Evolutionary conservation across 1,140 invertebrate genomes (phyloP), one percentile per base, ranked within the genome.

Genomic region (Samia ricini): DNA sequence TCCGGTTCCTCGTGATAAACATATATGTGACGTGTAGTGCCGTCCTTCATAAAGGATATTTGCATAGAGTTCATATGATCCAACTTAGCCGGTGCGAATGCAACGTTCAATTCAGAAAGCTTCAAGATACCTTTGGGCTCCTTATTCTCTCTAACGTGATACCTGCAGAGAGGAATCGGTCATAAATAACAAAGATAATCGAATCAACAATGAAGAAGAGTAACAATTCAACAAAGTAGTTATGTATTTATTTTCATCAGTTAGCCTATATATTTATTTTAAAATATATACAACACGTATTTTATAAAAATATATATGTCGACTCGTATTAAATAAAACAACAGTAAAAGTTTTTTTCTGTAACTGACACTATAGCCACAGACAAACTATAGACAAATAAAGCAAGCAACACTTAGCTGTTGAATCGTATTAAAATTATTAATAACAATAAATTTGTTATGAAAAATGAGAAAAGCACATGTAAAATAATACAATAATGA

Each of bases 1-100:
- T 97, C 95, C 1, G 95, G 93, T 68, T 95, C 95, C 66, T 97
- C 95, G 63, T 97, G 95, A 74, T 96, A 97, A 0, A 98, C 94
- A 85, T 95, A 98, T 68, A 98, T 95, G 79, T 97, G 96, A 70
- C 97, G 88, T 3, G 97, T 98, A 2, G 95, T 94, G 4, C 94
- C 94, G 57, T 97, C 95, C 76, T 95, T 95, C 74, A 96, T 92
- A 76, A 95, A 98, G 0, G 96, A 95, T 4, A 98, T 89, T 88
- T 98, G 96, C 68, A 98, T 90, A 24, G 94, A 95, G 80, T 96
- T 96, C 72, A 93, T 92, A 83, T 96, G 94, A 8, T 94, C 94
- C 50, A 96, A 95, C 91, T 98, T 98, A 15, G 93, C 91, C 0
- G 97, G 96, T 0, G 95, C 95, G 85, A 98, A 97, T 5, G 95